Base-by-base conservation (phyloP, 2,113 vertebrate genomes). In the Cyrtonyx montezumae region DNA sequence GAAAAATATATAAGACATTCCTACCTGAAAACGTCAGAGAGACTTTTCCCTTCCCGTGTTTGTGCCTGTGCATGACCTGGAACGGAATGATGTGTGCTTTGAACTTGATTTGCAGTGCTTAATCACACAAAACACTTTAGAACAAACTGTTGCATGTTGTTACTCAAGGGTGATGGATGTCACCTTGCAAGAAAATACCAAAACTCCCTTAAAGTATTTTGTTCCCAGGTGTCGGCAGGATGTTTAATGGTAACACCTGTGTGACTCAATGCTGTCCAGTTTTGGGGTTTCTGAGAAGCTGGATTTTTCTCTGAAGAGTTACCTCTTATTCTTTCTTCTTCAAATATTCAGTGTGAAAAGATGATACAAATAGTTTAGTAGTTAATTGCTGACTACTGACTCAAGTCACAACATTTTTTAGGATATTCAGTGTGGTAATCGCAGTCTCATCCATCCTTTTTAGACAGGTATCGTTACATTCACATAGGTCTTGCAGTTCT, bases 161-260 rank as follows among this genome's bases (percentile, higher is more conserved):
- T 90, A 69, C 89, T 90, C 14, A 34, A 89, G 88, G 32, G 62
- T 78, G 85, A 69, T 13, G 25, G 59, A 78, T 93, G 80, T 88
- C 67, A 65, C 56, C 22, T 69, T 30, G 40, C 6, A 55, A 65
- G 12, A 42, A 55, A 65, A 48, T 23, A 63, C 37, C 17, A 61
- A 16, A 78, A 89, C 42, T 42, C 62, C 48, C 46, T 82, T 49
- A 28, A 42, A 59, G 34, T 22, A 45, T 83, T 78, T 51, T 84
- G 17, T 67, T 68, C 28, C 90, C 32, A 1, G 3, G 10, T 62
- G 11, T 87, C 71, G 86, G 42, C 66, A 91, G 42, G n/a, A 59
- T 70, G 6, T 6, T 73, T 32, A 55, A 42, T 65, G 22, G 75
- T 18, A 91, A 46, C 55, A 88, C 16, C 56, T 0, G 0, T 45